Evolutionary conservation across 2,113 vertebrate species (phyloP).

Genomic region (Penelope pileata): DNA sequence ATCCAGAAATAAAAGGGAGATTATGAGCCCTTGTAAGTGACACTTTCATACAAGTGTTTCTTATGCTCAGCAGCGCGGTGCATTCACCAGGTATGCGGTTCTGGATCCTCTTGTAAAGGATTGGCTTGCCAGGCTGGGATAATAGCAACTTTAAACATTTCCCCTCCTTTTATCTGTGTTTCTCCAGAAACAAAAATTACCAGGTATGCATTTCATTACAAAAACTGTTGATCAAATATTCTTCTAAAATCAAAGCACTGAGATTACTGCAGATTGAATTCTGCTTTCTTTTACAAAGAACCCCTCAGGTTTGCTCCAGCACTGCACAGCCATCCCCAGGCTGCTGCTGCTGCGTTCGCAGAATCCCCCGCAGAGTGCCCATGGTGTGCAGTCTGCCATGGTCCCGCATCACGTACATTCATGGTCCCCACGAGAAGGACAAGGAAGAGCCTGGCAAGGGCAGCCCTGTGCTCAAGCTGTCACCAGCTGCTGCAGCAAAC

Average conservation of each 20-base stretch:
- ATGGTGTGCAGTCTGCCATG: background rate
- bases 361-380: background rate
- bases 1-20: background rate
- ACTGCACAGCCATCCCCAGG: fast-evolving
- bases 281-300: background rate
- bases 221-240: background rate
- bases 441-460: background rate
- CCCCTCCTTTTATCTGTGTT: background rate
- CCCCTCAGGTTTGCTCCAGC: background rate
- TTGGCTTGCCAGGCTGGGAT: background rate
- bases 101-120: background rate
- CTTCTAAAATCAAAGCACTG: background rate
- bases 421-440: background rate
- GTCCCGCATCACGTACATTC: background rate
- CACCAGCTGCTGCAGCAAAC: background rate
- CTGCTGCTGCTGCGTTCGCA: background rate
- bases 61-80: background rate
- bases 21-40: background rate
- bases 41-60: background rate
- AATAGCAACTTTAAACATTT: background rate
- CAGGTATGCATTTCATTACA: background rate
- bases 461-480: background rate
- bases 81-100: background rate
- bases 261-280: background rate
- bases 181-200: background rate